Base-by-base conservation (phyloP, 2,888 invertebrate species). In the Leptodirus hochenwartii region DNA sequence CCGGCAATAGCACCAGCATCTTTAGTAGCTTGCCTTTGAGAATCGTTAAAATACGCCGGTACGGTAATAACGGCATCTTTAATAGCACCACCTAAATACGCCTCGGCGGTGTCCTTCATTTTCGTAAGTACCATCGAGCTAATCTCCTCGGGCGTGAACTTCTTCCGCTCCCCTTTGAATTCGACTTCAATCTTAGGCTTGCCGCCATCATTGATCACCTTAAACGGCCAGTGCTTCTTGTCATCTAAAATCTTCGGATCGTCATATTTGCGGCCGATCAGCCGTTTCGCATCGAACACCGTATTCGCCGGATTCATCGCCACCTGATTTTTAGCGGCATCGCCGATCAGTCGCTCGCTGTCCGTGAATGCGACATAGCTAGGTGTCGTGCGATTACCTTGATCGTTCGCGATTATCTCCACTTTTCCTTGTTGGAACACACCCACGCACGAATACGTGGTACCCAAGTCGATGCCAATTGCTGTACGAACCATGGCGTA, bases 321-420 rank as follows among this genome's bases (percentile, higher is more conserved):
- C 15, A 76, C 77, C 56, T 84, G 84, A 51, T 80, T 81, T 54
- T 82, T 84, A 17, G 84, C 84, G 11, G 81, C 79, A 58, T 85
- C 84, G 23, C 85, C 84, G 42, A 85, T 79, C 20, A 85, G 61
- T 27, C 84, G 62, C 53, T 85, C 84, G 3, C 69, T 73, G 41
- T 85, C 82, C 14, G 79, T 82, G 52, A 85, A 87, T 4, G 81
- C 82, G 28, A 85, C 84, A 55, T 81, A 87, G 38, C 79, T 79
- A 26, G 85, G 84, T 28, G 84, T 87, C 6, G 82, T 84, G 29
- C 84, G 61, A 54, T 85, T 85, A 37, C 84, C 85, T 56, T 84
- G 82, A 50, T 84, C 82, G 50, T 87, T 87, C 33, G 85, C 80
- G 48, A 85, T 82, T 50, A 77, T 75, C 50, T 77, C 75, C 47